A percentile compares a stretch with the other conserved stretches of the same genome.
Conservation (phyloP, 1,140 invertebrate species). For the Zelostemma sp. region DNA sequence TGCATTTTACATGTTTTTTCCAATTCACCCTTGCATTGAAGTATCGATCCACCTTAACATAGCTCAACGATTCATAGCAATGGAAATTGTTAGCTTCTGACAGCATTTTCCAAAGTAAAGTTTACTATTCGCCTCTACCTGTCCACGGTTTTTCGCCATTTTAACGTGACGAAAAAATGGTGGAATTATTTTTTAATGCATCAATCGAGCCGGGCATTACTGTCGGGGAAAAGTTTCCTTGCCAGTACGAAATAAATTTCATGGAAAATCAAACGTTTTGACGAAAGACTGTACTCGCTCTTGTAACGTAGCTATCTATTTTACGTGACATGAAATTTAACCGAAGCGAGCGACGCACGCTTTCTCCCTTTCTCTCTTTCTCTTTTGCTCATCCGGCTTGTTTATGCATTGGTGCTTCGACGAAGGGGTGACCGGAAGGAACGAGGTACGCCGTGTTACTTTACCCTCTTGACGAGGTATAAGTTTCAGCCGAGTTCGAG, state of each 20-base stretch:
- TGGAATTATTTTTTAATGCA: conserved; percentile 11
- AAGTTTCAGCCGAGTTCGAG: conserved; percentile 62
- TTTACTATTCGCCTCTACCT: no score
- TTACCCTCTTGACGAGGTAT: conserved; percentile 48
- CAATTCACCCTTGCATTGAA: no score
- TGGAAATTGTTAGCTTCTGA: conserved; percentile 22
- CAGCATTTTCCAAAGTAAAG: conserved; percentile 16
- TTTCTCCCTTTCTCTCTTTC: conserved; percentile 27
- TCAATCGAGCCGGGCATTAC: conserved; percentile 26
- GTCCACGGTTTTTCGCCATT: neutral
- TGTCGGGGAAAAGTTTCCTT: conserved; percentile 26
- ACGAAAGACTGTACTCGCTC: conserved; percentile 34
- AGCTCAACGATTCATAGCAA: conserved; percentile 21
- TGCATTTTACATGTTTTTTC: no score
- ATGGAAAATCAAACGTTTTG: conserved; percentile 44
- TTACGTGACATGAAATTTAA: conserved; percentile 50
- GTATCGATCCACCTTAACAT: no score
- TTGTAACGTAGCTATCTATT: conserved; percentile 44
- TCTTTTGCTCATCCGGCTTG: conserved; percentile 27
- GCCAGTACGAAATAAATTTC: conserved; percentile 39
- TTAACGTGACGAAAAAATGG: neutral
- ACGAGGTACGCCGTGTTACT: conserved; percentile 28
- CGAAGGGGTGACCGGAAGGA: conserved; percentile 42
- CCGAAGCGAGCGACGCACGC: conserved; percentile 26
- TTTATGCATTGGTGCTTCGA: conserved; percentile 45